Evolutionary conservation across 2,888 invertebrate genomes (phyloP), one percentile per base, ranked within the genome.

Genomic region (Parasteatoda lunata): DNA sequence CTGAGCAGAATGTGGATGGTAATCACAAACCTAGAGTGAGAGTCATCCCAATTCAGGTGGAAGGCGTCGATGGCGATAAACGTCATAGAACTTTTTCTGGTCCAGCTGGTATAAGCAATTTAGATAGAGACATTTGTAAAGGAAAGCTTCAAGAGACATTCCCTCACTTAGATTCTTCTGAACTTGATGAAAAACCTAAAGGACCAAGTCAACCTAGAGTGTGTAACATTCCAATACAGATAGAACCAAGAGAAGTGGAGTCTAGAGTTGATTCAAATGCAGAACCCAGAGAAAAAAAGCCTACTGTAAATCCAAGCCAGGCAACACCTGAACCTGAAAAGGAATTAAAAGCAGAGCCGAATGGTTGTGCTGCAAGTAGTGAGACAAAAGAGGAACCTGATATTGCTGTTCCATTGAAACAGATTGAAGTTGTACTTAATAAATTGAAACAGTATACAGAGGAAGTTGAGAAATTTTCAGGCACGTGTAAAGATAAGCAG

Each of bases 401-500:
- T 65, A 75, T 59, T 2, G 30, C 13, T 66, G 59, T n/a, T 30
- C n/a, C 81, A 0, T 48, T 83, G 45, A 88, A 88, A n/a, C 76
- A 83, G 66, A 82, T 88, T 11, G 75, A 69, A 4, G 15, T 64
- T 68, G 51, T 83, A 7, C 9, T 83, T 45, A 66, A 47, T 13
- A 77, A 83, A 48, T 70, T 88, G 4, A 70, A 70, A 66, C 30
- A 5, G 8, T 88, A 83, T 51, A 69, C 96, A 94, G 93, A 94
- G 47, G 94, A 95, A 90, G 96, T 96, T 0, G 95, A 96, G 90
- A 94, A 94, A 89, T 97, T 95, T 91, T 93, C 91, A 72, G 97
- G 96, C 5, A 93, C 94, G 89, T 92, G 94, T n/a, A 95, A 94
- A 90, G 96, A 96, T 91, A 97, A 96, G 91, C 94, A 95, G 89